A percentile compares a stretch with the other conserved stretches of the same genome.
Evolutionary conservation across 2,888 invertebrate species (phyloP).

Genomic region (Rotaria sp.): DNA sequence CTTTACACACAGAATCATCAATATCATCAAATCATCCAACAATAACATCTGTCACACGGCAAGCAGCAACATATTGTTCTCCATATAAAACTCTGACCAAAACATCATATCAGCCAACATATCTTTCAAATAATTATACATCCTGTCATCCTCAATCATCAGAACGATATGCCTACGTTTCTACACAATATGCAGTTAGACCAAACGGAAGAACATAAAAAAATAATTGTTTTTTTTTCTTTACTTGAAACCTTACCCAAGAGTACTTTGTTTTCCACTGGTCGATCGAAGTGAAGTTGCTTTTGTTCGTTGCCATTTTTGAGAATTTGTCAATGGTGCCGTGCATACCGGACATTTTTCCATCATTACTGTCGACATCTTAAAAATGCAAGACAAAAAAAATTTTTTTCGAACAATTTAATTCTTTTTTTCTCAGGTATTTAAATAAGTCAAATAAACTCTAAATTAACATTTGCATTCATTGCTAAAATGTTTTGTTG

Average conservation of each 20-base stretch:
- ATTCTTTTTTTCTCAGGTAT: too few relatives aligned
- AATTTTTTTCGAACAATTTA: too few relatives aligned
- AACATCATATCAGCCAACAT: neutral
- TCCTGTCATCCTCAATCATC: neutral
- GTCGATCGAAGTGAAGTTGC: neutral
- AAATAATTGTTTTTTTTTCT: neutral
- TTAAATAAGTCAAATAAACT: too few relatives aligned
- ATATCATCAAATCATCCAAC: neutral
- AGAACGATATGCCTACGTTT: neutral
- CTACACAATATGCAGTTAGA: neutral
- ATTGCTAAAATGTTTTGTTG: neutral
- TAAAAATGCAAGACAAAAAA: neutral
- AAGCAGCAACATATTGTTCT: neutral
- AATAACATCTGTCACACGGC: neutral
- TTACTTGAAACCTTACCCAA: neutral
- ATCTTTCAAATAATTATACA: neutral
- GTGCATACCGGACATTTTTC: constrained; percentile 14
- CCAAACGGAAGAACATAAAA: neutral
- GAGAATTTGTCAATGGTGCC: neutral
- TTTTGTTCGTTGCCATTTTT: constrained; percentile 8
- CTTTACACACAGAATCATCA: neutral
- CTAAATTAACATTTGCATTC: neutral
- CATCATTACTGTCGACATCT: neutral
- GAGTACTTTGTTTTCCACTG: neutral
- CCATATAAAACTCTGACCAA: neutral